A percentile compares a stretch with the other conserved stretches of the same genome.
These are phyloP conservation scores for Agrochola litura DNA, from an alignment of 2,888 invertebrate species.

Conservation along the genomic window DNA sequence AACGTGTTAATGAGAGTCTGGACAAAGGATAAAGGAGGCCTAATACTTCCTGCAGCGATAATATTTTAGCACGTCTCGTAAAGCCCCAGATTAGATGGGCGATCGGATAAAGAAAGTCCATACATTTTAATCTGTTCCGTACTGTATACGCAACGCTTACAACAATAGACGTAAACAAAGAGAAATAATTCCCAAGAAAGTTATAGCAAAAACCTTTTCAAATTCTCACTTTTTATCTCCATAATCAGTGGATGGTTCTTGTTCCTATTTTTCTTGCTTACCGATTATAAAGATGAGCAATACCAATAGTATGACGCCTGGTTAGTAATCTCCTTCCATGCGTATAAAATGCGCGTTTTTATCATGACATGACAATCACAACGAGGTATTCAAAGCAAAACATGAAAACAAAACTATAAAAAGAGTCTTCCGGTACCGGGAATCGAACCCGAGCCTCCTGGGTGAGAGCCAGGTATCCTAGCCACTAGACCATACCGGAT, in stretches of 20 bases:
- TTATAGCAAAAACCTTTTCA: slow-evolving; percentile 70
- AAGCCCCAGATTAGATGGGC: slow-evolving; percentile 70
- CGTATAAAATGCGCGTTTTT: slow-evolving; percentile 56
- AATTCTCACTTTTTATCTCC: slow-evolving; percentile 75
- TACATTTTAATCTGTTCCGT: slow-evolving; percentile 66
- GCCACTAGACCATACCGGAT: slow-evolving; percentile 92
- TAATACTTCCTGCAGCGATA: slow-evolving; percentile 76
- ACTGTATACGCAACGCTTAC: slow-evolving; percentile 71
- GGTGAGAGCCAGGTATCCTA: slow-evolving; percentile 92
- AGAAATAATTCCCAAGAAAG: slow-evolving; percentile 71
- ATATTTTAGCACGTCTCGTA: slow-evolving; percentile 73
- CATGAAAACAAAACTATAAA: slow-evolving; percentile 50
- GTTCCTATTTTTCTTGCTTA: slow-evolving; percentile 73
- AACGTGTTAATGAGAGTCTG: slow-evolving; percentile 71
- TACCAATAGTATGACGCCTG: slow-evolving; percentile 60
- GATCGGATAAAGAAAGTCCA: slow-evolving; percentile 69
- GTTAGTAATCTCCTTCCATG: slow-evolving; percentile 62
- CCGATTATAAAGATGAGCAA: slow-evolving; percentile 74
- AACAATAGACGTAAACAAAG: slow-evolving; percentile 75
- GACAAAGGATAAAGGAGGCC: slow-evolving; percentile 68
- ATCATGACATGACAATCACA: slow-evolving; percentile 60
- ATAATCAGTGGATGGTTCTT: slow-evolving; percentile 69
- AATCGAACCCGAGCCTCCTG: slow-evolving; percentile 92
- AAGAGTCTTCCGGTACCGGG: slow-evolving; percentile 90
- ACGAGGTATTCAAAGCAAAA: slow-evolving; percentile 60